A percentile compares a stretch with the other conserved stretches of the same genome.
Conservation (phyloP, 2,113 vertebrate genomes). For the Drymodes brunneopygia region DNA sequence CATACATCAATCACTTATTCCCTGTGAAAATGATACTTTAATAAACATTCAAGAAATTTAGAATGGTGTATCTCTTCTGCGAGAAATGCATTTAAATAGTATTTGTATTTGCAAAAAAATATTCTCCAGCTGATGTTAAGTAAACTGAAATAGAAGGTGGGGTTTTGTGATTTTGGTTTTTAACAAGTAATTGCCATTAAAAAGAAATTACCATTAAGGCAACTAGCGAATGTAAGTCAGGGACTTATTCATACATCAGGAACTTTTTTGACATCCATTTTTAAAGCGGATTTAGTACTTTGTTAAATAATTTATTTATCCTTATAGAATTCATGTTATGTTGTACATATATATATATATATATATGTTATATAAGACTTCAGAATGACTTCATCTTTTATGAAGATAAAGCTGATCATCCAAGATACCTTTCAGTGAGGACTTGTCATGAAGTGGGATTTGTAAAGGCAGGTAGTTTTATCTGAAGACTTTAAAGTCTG, state of each 20-base stretch:
- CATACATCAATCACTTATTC: neutral
- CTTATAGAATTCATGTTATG: neutral
- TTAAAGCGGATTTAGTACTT: neutral
- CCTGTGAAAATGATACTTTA: neutral
- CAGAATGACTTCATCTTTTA: neutral
- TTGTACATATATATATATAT: neutral
- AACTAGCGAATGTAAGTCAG: neutral
- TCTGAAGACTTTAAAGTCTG: neutral
- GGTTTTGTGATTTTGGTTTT: neutral
- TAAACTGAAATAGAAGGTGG: neutral
- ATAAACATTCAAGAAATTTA: neutral
- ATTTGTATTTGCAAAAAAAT: neutral
- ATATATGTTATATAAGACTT: neutral
- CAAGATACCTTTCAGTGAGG: neutral
- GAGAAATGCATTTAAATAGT: neutral
- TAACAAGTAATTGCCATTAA: neutral
- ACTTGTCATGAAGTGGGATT: neutral
- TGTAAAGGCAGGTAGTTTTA: neutral
- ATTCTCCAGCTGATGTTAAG: neutral
- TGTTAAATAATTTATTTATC: neutral
- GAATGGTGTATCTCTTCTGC: neutral
- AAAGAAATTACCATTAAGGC: neutral
- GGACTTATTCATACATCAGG: neutral
- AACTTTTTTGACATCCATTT: neutral
- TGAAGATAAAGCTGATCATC: neutral